Conservation (phyloP, 1,140 invertebrate species). For the Pogonomyrmex barbatus region DNA sequence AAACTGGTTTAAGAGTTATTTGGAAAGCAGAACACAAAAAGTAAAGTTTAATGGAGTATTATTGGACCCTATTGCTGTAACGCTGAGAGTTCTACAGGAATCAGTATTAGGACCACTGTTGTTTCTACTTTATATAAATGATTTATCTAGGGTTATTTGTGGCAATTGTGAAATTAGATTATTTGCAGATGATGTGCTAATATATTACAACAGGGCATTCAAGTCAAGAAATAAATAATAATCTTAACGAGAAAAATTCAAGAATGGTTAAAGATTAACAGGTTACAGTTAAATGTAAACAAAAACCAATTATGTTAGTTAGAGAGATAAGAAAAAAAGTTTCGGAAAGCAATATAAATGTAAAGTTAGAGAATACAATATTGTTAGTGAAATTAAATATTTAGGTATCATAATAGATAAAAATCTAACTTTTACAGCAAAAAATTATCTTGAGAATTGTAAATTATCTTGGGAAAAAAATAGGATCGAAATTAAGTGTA, state of each 20-base stretch:
- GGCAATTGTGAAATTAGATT: not conserved
- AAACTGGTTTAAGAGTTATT: not conserved
- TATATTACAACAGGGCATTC: not conserved
- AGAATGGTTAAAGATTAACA: not conserved
- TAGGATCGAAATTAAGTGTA: not conserved
- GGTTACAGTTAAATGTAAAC: not conserved
- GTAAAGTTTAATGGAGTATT: slow-evolving; percentile 6
- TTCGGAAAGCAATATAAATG: not conserved
- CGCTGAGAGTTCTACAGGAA: not conserved
- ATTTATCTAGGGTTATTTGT: not conserved
- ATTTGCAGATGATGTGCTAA: not conserved
- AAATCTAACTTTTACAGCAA: not conserved
- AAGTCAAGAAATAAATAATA: not conserved
- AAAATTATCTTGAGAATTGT: too few relatives aligned
- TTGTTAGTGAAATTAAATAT: not conserved
- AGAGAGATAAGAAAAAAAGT: not conserved
- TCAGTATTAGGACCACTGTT: not conserved
- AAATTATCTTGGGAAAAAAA: not conserved
- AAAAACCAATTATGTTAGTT: not conserved
- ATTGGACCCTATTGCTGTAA: not conserved
- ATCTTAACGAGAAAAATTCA: not conserved
- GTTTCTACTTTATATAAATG: slow-evolving; percentile 2
- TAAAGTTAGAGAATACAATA: not conserved
- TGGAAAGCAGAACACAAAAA: not conserved
- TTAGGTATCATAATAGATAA: not conserved